These are phyloP conservation scores for Mamestra brassicae DNA, from an alignment of 2,888 invertebrate genomes.

Conservation along the genomic window DNA sequence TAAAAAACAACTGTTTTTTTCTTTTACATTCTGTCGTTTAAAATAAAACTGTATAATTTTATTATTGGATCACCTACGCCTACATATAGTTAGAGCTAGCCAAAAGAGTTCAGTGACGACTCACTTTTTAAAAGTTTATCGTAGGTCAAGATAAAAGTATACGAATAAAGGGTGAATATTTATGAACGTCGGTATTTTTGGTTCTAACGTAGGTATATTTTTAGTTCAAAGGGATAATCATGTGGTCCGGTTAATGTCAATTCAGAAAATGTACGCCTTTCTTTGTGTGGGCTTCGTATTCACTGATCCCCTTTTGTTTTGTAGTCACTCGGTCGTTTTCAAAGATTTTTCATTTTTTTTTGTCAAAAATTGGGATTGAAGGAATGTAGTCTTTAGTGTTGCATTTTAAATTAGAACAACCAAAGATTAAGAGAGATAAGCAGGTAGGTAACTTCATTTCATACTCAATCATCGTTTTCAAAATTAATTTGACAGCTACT, in stretches of 20 bases:
- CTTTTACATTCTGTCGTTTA: too few species aligned
- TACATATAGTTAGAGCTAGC: constrained; percentile 5
- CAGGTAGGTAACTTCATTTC: not conserved
- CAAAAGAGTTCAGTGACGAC: not conserved
- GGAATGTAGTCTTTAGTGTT: not conserved
- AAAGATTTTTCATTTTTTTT: not conserved
- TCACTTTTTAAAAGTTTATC: constrained; percentile 27
- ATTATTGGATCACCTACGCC: not conserved
- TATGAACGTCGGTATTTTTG: constrained; percentile 12
- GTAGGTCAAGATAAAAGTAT: constrained; percentile 31
- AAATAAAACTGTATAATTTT: not conserved
- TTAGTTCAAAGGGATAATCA: constrained; percentile 39
- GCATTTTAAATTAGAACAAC: not conserved
- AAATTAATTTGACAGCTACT: constrained; percentile 27
- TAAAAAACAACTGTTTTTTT: too few species aligned
- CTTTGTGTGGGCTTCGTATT: not conserved
- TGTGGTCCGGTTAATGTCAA: constrained; percentile 16
- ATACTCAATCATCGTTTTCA: constrained; percentile 3
- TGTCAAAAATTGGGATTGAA: not conserved
- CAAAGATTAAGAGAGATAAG: not conserved
- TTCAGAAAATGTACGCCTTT: not conserved
- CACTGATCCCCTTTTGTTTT: not conserved
- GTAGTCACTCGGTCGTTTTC: not conserved
- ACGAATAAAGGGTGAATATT: constrained; percentile 16
- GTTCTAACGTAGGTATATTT: constrained; percentile 9